Evolutionary conservation across 1,140 invertebrate genomes (phyloP).

Genomic region (Drosophila watanabei): DNA sequence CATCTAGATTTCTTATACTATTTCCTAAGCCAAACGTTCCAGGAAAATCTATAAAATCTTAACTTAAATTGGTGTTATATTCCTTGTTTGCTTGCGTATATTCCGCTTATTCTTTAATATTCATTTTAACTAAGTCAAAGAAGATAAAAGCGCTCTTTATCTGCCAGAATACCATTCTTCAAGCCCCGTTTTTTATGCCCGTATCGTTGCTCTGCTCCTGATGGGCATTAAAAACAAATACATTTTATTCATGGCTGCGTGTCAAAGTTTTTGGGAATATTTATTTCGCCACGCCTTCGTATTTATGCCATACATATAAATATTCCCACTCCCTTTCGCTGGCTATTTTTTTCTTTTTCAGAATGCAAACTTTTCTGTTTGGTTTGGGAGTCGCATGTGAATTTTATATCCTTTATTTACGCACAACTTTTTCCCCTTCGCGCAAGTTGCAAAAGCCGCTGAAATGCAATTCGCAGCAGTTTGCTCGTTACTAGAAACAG

Average conservation of each 20-base stretch:
- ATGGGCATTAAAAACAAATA: slow-evolving; percentile 57
- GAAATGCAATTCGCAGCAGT: slow-evolving; percentile 27
- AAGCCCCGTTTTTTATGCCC: no score
- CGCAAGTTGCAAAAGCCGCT: slow-evolving; percentile 20
- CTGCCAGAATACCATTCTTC: slow-evolving; percentile 11
- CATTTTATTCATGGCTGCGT: slow-evolving; percentile 61
- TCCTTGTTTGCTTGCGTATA: not conserved
- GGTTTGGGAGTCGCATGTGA: slow-evolving; percentile 25
- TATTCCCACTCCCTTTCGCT: not conserved
- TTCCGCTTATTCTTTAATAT: slow-evolving; percentile 17
- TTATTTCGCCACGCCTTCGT: slow-evolving; percentile 23
- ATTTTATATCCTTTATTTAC: slow-evolving; percentile 54
- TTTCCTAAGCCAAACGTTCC: not conserved
- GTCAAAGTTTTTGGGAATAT: slow-evolving; percentile 50
- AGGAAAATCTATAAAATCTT: not conserved
- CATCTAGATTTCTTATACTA: not conserved
- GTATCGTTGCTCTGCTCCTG: slow-evolving; percentile 8
- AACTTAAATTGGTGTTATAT: slow-evolving; percentile 1
- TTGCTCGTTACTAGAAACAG: slow-evolving; percentile 10
- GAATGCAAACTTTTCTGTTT: slow-evolving; percentile 28
- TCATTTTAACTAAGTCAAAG: slow-evolving; percentile 16
- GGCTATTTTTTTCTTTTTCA: not conserved
- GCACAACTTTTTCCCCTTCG: slow-evolving; percentile 32
- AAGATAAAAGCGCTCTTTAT: slow-evolving; percentile 3
- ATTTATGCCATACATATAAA: slow-evolving; percentile 2